Evolutionary conservation across 2,797 vertebrate genomes (phyloP).

Genomic region (Pipistrellus pygmaeus): DNA sequence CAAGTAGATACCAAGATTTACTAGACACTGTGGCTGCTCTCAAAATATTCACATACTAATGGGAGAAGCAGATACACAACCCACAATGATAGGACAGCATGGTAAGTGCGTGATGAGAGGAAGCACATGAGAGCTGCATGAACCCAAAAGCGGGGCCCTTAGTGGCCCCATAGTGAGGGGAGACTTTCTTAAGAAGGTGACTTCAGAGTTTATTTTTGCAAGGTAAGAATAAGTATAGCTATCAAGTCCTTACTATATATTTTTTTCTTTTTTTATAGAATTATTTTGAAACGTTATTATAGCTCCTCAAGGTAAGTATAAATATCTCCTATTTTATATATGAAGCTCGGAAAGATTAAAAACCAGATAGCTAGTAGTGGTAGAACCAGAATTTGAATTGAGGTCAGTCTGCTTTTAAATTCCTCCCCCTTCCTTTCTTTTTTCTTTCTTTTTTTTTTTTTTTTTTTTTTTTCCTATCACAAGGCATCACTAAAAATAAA

Average conservation of each 20-base stretch:
- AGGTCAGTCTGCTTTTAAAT: conserved; percentile 52
- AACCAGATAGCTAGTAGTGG: not conserved
- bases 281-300: conserved; percentile 44
- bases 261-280: conserved; percentile 44
- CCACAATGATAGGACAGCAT: not conserved
- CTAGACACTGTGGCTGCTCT: not conserved
- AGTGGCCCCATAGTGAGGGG: not conserved
- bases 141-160: not conserved
- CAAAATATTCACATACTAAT: conserved; percentile 7
- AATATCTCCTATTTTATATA: conserved; percentile 57
- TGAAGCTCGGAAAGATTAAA: conserved; percentile 45
- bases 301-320: conserved; percentile 1
- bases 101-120: not conserved
- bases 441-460: not conserved
- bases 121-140: not conserved
- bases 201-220: conserved; percentile 27
- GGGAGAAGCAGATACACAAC: not conserved
- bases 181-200: conserved; percentile 34
- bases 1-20: conserved; percentile 17
- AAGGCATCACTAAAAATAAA: conserved; percentile 35
- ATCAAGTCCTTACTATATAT: conserved; percentile 39
- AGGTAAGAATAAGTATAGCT: conserved; percentile 22
- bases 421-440: not conserved
- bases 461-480: not conserved
- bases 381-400: conserved; percentile 41